Base-by-base conservation (phyloP, 1,140 invertebrate genomes). In the Aethina tumida region DNA sequence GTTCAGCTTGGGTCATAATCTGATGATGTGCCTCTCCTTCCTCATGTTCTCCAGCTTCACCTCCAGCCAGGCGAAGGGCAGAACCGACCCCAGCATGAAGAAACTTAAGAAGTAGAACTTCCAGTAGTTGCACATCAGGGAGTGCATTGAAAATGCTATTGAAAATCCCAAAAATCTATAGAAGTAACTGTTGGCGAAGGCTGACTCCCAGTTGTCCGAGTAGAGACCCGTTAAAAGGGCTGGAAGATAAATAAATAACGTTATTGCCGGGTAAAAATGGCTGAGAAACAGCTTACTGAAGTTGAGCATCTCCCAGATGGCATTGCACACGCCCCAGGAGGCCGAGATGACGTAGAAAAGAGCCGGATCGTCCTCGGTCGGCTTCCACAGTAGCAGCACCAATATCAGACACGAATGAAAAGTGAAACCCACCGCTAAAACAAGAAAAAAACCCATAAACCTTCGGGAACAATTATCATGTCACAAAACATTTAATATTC, bases 251-350 rank as follows among this genome's bases (percentile, higher is more conserved):
- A 19, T 25, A 13, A 10, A 5, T 10, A 22, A 30, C 13, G 28
- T 30, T 9, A 30, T 7, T 30, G 13, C 7, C 7, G 28, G 28
- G 13, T 7, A 7, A 34, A 21, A 34, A 34, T 27, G 22, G 56
- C 61, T 66, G 48, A 3, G 55, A 57, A 28, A 35, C 20, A 29
- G 49, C 59, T 56, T 53, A 62, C 59, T 58, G 39, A 59, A 60
- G 45, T 49, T 56, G n/a, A 82, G 58, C 17, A 76, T 75, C 48
- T 82, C 78, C 79, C 79, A 82, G 18, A 81, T 71, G 6, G 77
- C 75, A 27, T 79, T 77, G 50, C 78, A 81, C 5, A 80, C 77
- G n/a, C 78, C 78, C 79, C 79, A 82, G 1, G 76, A 75, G 0
- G 78, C 77, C 2, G 77, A 74, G 38, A 79, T 79, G 4, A 81